A percentile compares a stretch with the other conserved stretches of the same genome.
These are phyloP conservation scores for Ptilorrhoa leucosticta DNA, from an alignment of 2,113 vertebrate genomes.

Conservation along the genomic window DNA sequence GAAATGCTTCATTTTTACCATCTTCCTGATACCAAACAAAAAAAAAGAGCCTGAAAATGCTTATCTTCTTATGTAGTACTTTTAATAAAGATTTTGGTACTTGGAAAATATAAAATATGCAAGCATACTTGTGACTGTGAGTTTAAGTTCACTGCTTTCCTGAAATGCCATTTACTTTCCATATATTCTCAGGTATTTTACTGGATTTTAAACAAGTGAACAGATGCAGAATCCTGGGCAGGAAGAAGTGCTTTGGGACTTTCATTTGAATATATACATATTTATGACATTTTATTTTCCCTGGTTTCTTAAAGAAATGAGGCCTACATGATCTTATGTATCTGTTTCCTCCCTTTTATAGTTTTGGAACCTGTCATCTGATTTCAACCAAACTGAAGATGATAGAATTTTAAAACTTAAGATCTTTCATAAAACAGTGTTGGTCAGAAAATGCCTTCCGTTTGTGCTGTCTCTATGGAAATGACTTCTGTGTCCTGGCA, in stretches of 20 bases:
- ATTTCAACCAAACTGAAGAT: neutral
- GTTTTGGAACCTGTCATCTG: neutral
- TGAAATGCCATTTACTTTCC: neutral
- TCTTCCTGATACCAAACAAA: accelerated
- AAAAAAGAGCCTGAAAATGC: neutral
- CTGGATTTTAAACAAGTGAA: neutral
- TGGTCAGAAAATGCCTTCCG: neutral
- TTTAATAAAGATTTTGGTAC: neutral
- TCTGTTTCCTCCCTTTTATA: neutral
- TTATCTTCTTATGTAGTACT: neutral
- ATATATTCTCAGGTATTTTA: neutral
- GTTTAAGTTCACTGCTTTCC: neutral
- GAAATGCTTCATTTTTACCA: neutral
- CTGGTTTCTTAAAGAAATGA: neutral
- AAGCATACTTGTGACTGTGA: neutral
- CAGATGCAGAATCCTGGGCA: neutral
- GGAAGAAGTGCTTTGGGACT: neutral
- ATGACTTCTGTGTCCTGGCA: neutral
- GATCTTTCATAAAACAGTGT: neutral
- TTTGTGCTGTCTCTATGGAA: neutral
- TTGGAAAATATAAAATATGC: neutral
- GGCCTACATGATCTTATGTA: neutral
- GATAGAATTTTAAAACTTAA: neutral
- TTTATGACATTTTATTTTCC: neutral
- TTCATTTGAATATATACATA: neutral